These are phyloP conservation scores for Phrynocephalus versicolor DNA, from an alignment of 2,113 vertebrate genomes.

Conservation along the genomic window DNA sequence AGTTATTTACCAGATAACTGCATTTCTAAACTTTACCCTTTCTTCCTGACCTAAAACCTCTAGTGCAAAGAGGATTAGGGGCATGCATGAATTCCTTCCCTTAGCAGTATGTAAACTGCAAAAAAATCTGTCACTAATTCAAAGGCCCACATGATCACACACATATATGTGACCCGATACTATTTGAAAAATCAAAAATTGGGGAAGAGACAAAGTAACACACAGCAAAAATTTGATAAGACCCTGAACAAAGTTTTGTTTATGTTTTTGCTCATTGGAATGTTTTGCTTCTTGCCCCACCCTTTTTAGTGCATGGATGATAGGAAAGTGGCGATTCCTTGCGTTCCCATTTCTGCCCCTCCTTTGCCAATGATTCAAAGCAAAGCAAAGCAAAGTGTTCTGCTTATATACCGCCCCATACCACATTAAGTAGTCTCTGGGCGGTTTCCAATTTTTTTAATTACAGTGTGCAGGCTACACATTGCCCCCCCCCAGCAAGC, in stretches of 20 bases:
- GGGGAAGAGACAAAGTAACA: background rate
- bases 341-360: conserved; percentile 66
- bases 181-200: background rate
- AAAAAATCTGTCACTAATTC: background rate
- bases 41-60: background rate
- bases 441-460: no score
- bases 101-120: background rate
- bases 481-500: no score
- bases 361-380: conserved; percentile 69
- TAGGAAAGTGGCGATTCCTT: conserved; percentile 48
- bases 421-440: no score
- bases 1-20: background rate
- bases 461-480: no score
- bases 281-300: background rate
- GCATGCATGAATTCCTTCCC: no score
- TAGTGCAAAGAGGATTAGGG: background rate
- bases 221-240: background rate
- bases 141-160: background rate
- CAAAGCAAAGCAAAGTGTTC: no score
- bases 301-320: background rate
- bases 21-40: background rate
- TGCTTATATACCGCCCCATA: no score
- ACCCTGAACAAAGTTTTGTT: background rate
- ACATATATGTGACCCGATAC: no score
- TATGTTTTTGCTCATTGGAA: background rate